phyloP scores from a whole-genome alignment of 2,113 vertebrate genomes.

The Emydura subglobosa region DNA sequence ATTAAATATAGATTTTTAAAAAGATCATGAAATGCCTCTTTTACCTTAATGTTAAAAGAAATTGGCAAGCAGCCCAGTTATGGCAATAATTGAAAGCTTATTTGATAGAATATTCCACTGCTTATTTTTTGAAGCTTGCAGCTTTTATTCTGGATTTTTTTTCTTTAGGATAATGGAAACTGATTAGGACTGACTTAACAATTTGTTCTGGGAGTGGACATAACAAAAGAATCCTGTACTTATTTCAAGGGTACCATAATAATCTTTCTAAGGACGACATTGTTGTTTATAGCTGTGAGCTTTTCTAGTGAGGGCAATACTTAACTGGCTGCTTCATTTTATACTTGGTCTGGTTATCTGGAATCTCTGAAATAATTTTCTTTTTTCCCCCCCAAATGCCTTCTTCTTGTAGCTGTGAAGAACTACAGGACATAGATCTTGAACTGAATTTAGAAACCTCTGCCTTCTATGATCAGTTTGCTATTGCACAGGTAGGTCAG shows the following conservation, averaged over 20 bases:
- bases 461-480: constrained; percentile 96
- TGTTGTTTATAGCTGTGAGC: not conserved
- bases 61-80: not conserved
- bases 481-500: constrained; percentile 90
- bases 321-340: not conserved
- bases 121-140: constrained; percentile 4
- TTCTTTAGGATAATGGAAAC: not conserved
- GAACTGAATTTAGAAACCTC: constrained; percentile 94
- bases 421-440: constrained; percentile 91
- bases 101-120: not conserved
- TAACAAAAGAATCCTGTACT: not conserved
- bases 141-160: not conserved
- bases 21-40: not conserved
- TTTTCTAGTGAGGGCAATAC: not conserved
- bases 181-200: not conserved
- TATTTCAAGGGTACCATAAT: not conserved
- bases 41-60: constrained; percentile 18
- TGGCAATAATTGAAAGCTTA: not conserved
- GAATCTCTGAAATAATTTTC: constrained; percentile 20
- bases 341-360: not conserved
- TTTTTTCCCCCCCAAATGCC: not conserved
- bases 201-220: not conserved
- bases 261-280: not conserved
- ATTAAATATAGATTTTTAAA: not conserved
- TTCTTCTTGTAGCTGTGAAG: constrained; percentile 88